These are phyloP conservation scores for Scaptomyza caliginosa DNA, from an alignment of 2,888 invertebrate genomes.

Conservation along the genomic window DNA sequence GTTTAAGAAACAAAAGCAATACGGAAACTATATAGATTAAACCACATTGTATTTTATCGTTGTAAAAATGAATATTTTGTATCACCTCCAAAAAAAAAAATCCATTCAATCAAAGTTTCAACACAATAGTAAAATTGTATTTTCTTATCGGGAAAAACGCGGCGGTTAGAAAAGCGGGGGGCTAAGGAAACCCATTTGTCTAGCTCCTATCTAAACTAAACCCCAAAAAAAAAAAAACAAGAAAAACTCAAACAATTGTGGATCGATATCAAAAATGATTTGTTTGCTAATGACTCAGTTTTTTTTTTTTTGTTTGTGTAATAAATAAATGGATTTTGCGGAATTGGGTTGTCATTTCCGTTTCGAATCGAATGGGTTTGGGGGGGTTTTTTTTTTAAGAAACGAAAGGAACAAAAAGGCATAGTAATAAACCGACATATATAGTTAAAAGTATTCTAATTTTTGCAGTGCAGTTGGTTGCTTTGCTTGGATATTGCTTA, in stretches of 20 bases:
- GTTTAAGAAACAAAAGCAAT: neutral
- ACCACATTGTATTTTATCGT: neutral
- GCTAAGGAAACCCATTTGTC: conserved; percentile 20
- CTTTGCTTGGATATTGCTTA: neutral
- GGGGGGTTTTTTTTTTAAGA: too few relatives aligned
- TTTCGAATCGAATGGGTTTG: neutral
- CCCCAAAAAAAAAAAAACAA: neutral
- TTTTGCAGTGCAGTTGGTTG: neutral
- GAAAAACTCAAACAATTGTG: conserved; percentile 14
- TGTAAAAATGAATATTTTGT: too few relatives aligned
- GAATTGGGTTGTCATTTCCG: conserved; percentile 37
- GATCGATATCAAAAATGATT: conserved; percentile 44
- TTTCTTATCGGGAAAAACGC: neutral
- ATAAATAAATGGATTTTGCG: too few relatives aligned
- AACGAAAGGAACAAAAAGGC: neutral
- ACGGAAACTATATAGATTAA: neutral
- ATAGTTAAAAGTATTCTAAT: neutral
- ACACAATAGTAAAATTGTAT: neutral
- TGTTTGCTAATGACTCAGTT: conserved; percentile 20
- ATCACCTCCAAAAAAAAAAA: too few relatives aligned
- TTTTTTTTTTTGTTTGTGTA: too few relatives aligned
- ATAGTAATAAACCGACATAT: conserved; percentile 23
- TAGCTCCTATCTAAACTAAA: conserved; percentile 32
- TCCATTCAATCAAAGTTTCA: too few relatives aligned
- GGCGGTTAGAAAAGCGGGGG: too few relatives aligned